A percentile compares a stretch with the other conserved stretches of the same genome.
Conservation (phyloP, 2,888 invertebrate species). For the Plebejus anna region DNA sequence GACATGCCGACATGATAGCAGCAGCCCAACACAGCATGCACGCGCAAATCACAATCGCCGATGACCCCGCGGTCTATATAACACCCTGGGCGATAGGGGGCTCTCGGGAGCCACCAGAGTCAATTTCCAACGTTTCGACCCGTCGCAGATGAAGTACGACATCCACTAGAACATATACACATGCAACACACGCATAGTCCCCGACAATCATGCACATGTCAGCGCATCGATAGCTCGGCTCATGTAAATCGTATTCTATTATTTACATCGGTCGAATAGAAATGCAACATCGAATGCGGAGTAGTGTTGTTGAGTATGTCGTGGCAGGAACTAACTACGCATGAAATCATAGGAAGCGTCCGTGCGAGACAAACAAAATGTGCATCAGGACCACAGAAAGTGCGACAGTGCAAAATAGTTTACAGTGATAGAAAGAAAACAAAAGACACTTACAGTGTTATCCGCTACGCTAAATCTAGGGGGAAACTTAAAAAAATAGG, state of each 20-base stretch:
- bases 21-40: conserved; percentile 43
- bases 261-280: conserved; percentile 62
- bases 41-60: conserved; percentile 22
- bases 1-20: conserved; percentile 56
- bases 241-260: conserved; percentile 50
- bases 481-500: conserved; percentile 68
- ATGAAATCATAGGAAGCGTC: conserved; percentile 57
- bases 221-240: conserved; percentile 46
- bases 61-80: conserved; percentile 57
- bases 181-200: conserved; percentile 76
- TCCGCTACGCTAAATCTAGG: conserved; percentile 45
- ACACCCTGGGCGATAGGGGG: conserved; percentile 72
- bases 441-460: conserved; percentile 32
- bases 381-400: conserved; percentile 68
- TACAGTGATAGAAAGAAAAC: conserved; percentile 29
- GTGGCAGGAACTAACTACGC: conserved; percentile 52
- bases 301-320: conserved; percentile 63
- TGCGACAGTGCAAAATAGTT: conserved; percentile 47
- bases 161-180: conserved; percentile 70
- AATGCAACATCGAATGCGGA: conserved; percentile 65
- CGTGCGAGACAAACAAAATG: conserved; percentile 61
- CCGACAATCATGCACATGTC: conserved; percentile 70
- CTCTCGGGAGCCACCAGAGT: conserved; percentile 70
- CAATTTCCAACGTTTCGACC: conserved; percentile 74
- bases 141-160: conserved; percentile 78